Percentiles rank a stretch among this genome's conserved stretches.
Evolutionary conservation across 2,797 vertebrate species (phyloP).

Genomic region (Tympanoctomys barrerae): DNA sequence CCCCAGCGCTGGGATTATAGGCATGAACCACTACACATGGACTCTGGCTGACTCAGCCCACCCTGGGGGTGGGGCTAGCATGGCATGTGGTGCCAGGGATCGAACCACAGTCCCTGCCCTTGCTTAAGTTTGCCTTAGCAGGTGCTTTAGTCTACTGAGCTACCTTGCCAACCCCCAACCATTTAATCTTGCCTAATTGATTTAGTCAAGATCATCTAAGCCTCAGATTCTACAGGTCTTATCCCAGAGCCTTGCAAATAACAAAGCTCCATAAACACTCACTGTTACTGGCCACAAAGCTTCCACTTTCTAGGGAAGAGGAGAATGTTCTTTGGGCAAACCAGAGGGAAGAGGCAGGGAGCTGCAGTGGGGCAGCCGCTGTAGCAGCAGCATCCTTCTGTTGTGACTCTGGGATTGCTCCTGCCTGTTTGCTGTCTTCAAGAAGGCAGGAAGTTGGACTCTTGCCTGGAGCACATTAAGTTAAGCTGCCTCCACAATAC

Average conservation of each 20-base stretch:
- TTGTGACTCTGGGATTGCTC: background rate
- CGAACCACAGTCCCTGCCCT: too few species aligned
- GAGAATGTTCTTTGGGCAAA: background rate
- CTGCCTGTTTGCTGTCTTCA: background rate
- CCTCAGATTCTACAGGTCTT: background rate
- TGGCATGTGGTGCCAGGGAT: too few species aligned
- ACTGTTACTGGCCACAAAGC: background rate
- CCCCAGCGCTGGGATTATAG: too few species aligned
- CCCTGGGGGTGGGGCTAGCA: too few species aligned
- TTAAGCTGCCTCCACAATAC: background rate
- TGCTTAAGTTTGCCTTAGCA: too few species aligned
- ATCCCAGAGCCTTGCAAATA: background rate
- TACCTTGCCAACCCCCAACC: too few species aligned
- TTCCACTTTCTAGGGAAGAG: slow-evolving; percentile 20
- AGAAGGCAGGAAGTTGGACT: background rate
- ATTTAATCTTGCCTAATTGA: slow-evolving; percentile 10
- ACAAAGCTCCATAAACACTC: background rate
- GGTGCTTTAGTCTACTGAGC: too few species aligned
- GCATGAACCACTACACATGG: too few species aligned
- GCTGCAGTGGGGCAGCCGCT: too few species aligned
- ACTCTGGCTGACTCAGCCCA: too few species aligned
- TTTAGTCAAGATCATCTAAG: background rate
- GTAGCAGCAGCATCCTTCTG: background rate
- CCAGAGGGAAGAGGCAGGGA: background rate
- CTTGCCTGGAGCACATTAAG: rapidly evolving